Conservation (phyloP, 2,113 vertebrate species). For the Blennius ocellaris region DNA sequence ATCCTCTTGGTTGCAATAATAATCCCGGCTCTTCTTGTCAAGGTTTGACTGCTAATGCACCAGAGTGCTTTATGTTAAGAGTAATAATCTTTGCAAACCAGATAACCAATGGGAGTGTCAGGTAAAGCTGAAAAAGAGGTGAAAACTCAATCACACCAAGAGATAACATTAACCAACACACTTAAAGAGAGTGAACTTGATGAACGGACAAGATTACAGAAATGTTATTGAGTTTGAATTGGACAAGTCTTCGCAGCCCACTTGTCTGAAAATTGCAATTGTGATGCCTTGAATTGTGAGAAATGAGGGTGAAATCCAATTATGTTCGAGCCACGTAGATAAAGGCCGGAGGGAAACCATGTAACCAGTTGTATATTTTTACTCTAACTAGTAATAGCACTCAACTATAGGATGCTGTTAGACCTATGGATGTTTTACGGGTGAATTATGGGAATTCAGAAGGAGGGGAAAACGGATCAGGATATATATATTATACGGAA, state of each 20-base stretch:
- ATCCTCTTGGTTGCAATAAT: constrained; percentile 58
- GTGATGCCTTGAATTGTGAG: constrained; percentile 70
- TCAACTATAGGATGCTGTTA: constrained; percentile 60
- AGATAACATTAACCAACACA: constrained; percentile 90
- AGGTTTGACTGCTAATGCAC: constrained; percentile 81
- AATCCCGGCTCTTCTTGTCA: constrained; percentile 70
- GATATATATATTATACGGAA: background rate
- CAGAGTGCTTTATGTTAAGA: constrained; percentile 83
- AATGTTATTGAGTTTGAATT: constrained; percentile 85
- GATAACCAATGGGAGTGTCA: constrained; percentile 95
- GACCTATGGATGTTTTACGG: constrained; percentile 42
- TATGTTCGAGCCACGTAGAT: constrained; percentile 67
- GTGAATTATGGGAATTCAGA: constrained; percentile 7
- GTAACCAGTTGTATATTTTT: constrained; percentile 76
- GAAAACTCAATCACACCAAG: constrained; percentile 96
- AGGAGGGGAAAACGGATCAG: constrained; percentile 6
- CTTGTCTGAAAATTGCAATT: constrained; percentile 78
- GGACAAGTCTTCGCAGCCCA: constrained; percentile 80
- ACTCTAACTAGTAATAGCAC: constrained; percentile 64
- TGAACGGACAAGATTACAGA: constrained; percentile 81
- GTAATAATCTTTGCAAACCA: constrained; percentile 97
- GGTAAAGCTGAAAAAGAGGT: constrained; percentile 96
- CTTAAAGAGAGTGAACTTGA: constrained; percentile 83
- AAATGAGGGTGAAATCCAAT: constrained; percentile 74
- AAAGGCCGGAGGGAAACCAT: constrained; percentile 59